Evolutionary conservation across 2,888 invertebrate genomes (phyloP).

Genomic region (Criorhina ranunculi): DNA sequence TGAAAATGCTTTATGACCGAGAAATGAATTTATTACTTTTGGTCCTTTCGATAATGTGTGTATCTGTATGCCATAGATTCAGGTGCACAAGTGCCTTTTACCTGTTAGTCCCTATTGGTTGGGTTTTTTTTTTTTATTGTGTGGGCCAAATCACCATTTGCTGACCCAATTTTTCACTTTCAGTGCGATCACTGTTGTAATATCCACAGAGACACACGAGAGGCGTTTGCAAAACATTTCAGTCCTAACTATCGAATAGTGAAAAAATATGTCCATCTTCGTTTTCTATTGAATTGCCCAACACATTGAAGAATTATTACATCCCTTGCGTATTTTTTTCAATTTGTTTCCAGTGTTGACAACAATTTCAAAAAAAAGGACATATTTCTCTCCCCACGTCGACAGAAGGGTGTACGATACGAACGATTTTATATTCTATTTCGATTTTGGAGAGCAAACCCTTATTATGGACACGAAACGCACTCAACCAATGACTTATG

Average conservation of each 20-base stretch:
- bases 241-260: constrained; percentile 24
- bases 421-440: constrained; percentile 38
- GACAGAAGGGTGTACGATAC: constrained; percentile 1
- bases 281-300: constrained; percentile 41
- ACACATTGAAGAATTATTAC: constrained; percentile 61
- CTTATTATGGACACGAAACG: constrained; percentile 70
- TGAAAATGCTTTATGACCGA: constrained; percentile 68
- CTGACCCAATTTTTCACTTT: constrained; percentile 58
- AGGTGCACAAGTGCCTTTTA: constrained; percentile 58
- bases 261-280: constrained; percentile 28
- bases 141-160: constrained; percentile 42
- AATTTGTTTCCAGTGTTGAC: constrained; percentile 58
- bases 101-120: constrained; percentile 46
- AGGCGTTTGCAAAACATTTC: constrained; percentile 60
- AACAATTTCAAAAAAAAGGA: constrained; percentile 50
- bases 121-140: not conserved
- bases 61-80: constrained; percentile 48
- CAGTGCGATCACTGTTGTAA: constrained; percentile 7
- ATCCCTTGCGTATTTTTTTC: constrained; percentile 38
- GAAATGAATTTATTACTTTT: constrained; percentile 74
- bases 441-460: constrained; percentile 45
- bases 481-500: constrained; percentile 77
- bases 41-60: constrained; percentile 63
- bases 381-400: constrained; percentile 4
- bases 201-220: constrained; percentile 31